Base-by-base conservation (phyloP, 2,113 vertebrate species). In the Oreotrochilus melanogaster region DNA sequence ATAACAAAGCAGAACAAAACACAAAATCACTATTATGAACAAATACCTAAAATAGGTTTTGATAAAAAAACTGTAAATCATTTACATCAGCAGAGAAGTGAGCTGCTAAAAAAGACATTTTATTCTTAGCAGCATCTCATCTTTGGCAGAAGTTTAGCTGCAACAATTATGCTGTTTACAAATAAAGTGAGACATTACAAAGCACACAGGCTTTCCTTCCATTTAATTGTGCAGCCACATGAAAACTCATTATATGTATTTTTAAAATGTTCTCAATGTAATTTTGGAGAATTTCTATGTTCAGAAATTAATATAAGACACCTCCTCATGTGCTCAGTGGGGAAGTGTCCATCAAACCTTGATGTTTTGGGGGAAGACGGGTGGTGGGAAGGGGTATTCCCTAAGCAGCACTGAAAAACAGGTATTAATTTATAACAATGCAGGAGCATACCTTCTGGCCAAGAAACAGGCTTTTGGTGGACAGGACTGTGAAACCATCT, bases 381-480 rank as follows among this genome's bases (percentile, higher is more conserved):
- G 16, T 43, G 42, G 69, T 54, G 37, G 53, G 28, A 84, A 30
- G 15, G 70, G 58, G 23, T 64, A 11, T 79, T 79, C 82, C 89
- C 93, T 95, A 91, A 86, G 43, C 37, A 82, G 90, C 45, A 72
- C 60, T 76, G 78, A 64, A 86, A 39, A 76, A 51, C 3, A 90
- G 28, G 37, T 80, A 95, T 53, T 86, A 2, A 60, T 66, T 43
- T 80, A 65, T 67, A 84, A 94, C 88, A 93, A 86, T 35, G 57
- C 28, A 37, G 27, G 73, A 85, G 60, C 98, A 94, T 99, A 99
- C 99, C 99, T 99, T 99, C 94, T 99, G 99, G 96, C 99, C 99
- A 70, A 99, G 99, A 93, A 99, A 99, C 87, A 99, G 99, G 94
- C 99, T 99, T 98, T 99, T 99, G 80, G 99, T 99, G 87, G 99